Evolutionary conservation across 2,113 vertebrate genomes (phyloP).

Genomic region (Rhineura floridana): DNA sequence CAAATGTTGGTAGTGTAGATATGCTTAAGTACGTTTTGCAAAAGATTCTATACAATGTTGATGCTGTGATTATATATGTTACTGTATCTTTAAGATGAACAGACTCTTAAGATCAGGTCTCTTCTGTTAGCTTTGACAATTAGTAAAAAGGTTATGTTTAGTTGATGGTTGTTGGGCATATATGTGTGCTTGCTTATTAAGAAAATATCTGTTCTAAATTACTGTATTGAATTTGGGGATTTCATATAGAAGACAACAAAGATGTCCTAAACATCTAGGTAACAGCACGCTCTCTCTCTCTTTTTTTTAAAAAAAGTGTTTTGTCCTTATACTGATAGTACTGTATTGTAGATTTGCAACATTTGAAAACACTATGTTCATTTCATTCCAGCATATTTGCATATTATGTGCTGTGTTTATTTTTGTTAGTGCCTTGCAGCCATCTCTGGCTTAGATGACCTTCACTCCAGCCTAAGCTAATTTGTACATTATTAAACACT

Average conservation of each 20-base stretch:
- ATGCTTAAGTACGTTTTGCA: background rate
- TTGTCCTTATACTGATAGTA: background rate
- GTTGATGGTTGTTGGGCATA: too few species aligned
- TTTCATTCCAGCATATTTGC: background rate
- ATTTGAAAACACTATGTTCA: background rate
- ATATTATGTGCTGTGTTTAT: background rate
- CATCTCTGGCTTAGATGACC: background rate
- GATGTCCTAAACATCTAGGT: background rate
- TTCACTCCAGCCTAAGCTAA: background rate
- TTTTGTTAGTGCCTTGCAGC: background rate
- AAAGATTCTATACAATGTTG: background rate
- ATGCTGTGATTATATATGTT: too few species aligned
- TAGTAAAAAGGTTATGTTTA: too few species aligned
- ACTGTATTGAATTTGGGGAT: too few species aligned
- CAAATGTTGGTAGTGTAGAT: background rate
- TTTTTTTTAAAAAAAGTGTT: background rate
- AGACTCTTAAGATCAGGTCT: too few species aligned
- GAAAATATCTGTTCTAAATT: too few species aligned
- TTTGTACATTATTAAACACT: conserved; percentile 22
- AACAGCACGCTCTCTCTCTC: too few species aligned
- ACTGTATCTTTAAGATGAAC: too few species aligned
- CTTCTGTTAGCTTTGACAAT: too few species aligned
- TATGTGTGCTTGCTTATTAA: too few species aligned
- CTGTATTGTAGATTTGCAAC: background rate
- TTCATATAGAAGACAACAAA: too few species aligned